phyloP scores from a whole-genome alignment of 2,797 vertebrate species.

The Rousettus madagascariensis region DNA sequence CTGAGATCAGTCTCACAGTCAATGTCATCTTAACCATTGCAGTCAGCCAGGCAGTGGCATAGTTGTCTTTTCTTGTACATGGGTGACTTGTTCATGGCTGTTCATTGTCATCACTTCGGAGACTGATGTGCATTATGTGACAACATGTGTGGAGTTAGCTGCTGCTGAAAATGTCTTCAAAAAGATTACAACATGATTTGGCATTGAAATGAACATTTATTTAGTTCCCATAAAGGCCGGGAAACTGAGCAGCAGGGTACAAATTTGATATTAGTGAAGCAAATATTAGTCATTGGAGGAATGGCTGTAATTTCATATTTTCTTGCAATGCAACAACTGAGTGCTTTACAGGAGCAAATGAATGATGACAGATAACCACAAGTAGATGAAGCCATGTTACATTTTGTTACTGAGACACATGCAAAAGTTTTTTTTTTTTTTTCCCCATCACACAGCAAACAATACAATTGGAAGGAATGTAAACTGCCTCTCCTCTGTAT shows the following conservation, averaged over 20 bases:
- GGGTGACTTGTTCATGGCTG: background rate
- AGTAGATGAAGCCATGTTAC: background rate
- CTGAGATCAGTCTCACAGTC: background rate
- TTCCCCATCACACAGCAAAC: background rate
- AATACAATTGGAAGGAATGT: constrained; percentile 19
- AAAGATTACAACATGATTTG: constrained; percentile 32
- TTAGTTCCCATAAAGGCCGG: constrained; percentile 23
- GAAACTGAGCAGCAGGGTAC: constrained; percentile 21
- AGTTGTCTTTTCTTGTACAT: background rate
- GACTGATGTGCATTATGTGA: background rate
- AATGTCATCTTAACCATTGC: background rate
- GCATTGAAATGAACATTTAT: constrained; percentile 45
- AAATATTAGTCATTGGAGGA: constrained; percentile 51
- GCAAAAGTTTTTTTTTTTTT: constrained; percentile 1
- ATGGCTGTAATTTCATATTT: constrained; percentile 6
- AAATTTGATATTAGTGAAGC: constrained; percentile 54
- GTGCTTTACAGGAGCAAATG: constrained; percentile 47
- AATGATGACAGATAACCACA: constrained; percentile 20
- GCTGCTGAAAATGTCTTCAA: constrained; percentile 28
- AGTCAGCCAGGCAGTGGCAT: background rate
- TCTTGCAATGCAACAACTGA: constrained; percentile 7
- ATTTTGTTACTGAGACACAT: constrained; percentile 44
- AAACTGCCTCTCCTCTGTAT: constrained; percentile 26
- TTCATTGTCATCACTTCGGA: background rate
- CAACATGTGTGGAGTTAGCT: constrained; percentile 9